Evolutionary conservation across 2,888 invertebrate genomes (phyloP).

Genomic region (Lysandra coridon): DNA sequence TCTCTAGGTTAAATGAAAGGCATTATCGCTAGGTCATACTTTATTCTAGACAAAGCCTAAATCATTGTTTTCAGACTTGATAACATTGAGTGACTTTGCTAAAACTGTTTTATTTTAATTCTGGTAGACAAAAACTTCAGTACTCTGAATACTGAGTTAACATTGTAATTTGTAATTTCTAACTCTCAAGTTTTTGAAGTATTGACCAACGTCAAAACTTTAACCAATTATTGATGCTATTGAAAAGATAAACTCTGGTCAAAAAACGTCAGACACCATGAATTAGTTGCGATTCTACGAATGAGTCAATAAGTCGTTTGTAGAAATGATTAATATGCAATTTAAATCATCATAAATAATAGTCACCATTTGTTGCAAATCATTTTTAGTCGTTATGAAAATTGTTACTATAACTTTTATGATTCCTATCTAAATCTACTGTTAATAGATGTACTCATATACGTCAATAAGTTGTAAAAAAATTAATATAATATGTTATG

Average conservation of each 20-base stretch:
- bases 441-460: neutral
- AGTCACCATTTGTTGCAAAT: neutral
- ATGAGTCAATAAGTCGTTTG: neutral
- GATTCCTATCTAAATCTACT: neutral
- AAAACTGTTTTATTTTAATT: neutral
- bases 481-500: too few relatives aligned
- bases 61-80: neutral
- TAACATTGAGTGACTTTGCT: neutral
- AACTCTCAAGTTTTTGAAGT: too few relatives aligned
- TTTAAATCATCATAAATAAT: neutral
- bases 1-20: conserved; percentile 30
- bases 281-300: neutral
- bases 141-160: neutral
- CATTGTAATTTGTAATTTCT: neutral
- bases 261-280: too few relatives aligned
- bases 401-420: neutral
- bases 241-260: too few relatives aligned
- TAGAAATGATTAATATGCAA: neutral
- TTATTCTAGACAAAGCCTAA: neutral
- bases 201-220: too few relatives aligned
- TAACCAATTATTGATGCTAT: too few relatives aligned
- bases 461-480: too few relatives aligned
- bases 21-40: conserved; percentile 17
- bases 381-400: neutral
- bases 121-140: neutral